phyloP scores from a whole-genome alignment of 2,113 vertebrate genomes.

The Chaetodon auriga region DNA sequence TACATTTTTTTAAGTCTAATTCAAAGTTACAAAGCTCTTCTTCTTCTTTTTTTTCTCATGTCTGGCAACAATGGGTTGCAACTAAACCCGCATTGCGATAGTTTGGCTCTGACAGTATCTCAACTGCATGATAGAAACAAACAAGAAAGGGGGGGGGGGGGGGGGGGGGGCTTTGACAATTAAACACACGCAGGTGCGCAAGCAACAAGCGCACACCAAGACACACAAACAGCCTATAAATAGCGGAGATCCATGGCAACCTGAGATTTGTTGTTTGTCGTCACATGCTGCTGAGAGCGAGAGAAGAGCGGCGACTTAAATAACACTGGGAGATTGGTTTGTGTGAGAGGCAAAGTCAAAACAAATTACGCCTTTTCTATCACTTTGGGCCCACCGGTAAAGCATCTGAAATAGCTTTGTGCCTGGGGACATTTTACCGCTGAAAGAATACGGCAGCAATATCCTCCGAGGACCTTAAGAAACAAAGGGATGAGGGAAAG shows the following conservation, averaged over 20 bases:
- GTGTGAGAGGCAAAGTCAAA: constrained; percentile 82
- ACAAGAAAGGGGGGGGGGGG: not conserved
- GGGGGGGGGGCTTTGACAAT: constrained; percentile 23
- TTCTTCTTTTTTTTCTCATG: constrained; percentile 11
- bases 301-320: constrained; percentile 79
- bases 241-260: constrained; percentile 79
- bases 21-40: constrained; percentile 71
- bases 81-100: constrained; percentile 56
- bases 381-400: constrained; percentile 77
- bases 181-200: constrained; percentile 39
- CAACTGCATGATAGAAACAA: constrained; percentile 51
- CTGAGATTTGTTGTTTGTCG: constrained; percentile 81
- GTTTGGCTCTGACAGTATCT: constrained; percentile 57
- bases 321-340: constrained; percentile 82
- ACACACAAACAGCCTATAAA: constrained; percentile 76
- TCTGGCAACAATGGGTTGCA: constrained; percentile 39
- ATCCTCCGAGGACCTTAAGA: constrained; percentile 72
- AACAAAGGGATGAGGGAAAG: constrained; percentile 60
- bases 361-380: constrained; percentile 85
- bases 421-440: constrained; percentile 80
- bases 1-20: constrained; percentile 73
- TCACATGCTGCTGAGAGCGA: constrained; percentile 75
- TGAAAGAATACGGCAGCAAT: constrained; percentile 77
- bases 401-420: constrained; percentile 83
- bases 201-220: constrained; percentile 28